Base-by-base conservation (phyloP, 2,888 invertebrate genomes). In the Polyommatus icarus region DNA sequence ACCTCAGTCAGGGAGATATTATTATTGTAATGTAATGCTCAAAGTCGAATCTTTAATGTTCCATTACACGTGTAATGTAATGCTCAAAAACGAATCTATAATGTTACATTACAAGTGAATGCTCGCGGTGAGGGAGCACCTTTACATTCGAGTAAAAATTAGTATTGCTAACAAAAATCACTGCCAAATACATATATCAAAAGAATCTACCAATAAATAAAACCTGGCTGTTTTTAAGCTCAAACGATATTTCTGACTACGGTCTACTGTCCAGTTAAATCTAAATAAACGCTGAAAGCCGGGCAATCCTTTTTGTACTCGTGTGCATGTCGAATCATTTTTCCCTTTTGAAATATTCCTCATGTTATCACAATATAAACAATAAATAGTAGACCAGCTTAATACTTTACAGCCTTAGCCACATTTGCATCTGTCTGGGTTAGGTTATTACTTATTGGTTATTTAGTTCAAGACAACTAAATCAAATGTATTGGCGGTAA, bases 281-380 rank as follows among this genome's bases (percentile, higher is more conserved):
- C 59, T 20, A 20, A 59, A 67, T 67, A 73, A 73, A 73, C 10
- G 40, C 8, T 40, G 40, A n/a, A 40, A 73, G 73, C 10, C 46
- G 20, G 8, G 46, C 24, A 73, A 46, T 73, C n/a, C 73, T 46
- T 67, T 67, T 67, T 67, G 32, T 67, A 32, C 67, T 67, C 67
- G 67, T 67, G 15, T 32, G 40, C 6, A 73, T n/a, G 73, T 15
- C 73, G 73, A 73, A 46, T 46, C 46, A 40, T 73, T 46, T 73
- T 46, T 15, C 36, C 46, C 46, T 32, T 20, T 40, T 73, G 46
- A 24, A 73, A 73, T 73, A 46, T 73, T 73, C 73, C 46, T 40
- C 46, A 46, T 8, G 72, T 18, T 18, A 54, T 18, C 54, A 54
- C 24, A 72, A 72, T 40, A n/a, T 40, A 3, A n/a, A 36, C 20